These are phyloP conservation scores for Tokudaia muenninki DNA, from an alignment of 2,797 vertebrate species.

Conservation along the genomic window DNA sequence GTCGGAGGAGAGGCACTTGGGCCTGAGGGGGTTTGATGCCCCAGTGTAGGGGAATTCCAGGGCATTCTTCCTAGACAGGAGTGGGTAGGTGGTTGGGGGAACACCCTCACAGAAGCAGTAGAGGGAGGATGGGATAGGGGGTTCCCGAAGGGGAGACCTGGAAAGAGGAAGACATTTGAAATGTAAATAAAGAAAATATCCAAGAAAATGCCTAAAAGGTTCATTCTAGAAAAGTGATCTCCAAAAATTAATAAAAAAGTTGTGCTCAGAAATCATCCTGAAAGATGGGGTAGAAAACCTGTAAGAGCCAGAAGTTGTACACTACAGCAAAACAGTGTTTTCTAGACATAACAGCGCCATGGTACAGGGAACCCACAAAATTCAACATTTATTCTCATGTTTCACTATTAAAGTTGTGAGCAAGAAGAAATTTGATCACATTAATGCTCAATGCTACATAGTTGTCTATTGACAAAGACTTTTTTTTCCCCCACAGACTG, in stretches of 20 bases:
- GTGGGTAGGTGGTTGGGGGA: no score
- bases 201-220: no score
- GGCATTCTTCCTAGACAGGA: no score
- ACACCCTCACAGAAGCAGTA: no score
- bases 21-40: no score
- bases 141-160: no score
- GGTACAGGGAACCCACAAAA: neutral
- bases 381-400: slow-evolving; percentile 40
- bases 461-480: neutral
- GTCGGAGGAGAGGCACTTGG: no score
- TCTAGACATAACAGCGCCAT: neutral
- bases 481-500: neutral
- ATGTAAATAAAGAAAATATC: no score
- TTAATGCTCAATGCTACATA: slow-evolving; percentile 38
- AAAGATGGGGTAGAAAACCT: neutral
- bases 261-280: neutral
- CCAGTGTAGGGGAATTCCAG: no score
- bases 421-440: slow-evolving; percentile 8
- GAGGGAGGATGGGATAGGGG: no score
- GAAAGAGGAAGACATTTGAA: no score
- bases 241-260: neutral
- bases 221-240: no score
- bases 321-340: neutral
- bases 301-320: neutral
- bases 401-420: slow-evolving; percentile 28